Base-by-base conservation (phyloP, 1,140 invertebrate species). In the Camponotus vicinus region DNA sequence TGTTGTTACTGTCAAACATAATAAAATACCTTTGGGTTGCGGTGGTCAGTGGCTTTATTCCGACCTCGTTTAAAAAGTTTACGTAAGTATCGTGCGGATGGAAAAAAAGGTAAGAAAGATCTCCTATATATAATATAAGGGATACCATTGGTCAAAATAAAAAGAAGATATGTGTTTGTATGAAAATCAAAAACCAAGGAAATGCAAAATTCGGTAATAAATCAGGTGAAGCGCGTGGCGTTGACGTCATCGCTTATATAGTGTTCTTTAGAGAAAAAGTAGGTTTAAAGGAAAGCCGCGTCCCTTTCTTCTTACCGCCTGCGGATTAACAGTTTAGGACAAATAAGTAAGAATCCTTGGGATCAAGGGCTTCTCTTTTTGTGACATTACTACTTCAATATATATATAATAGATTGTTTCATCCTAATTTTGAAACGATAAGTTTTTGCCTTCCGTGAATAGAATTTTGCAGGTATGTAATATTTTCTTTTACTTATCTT, bases 211-310 rank as follows among this genome's bases (percentile, higher is more conserved):
- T 42, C 66, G 85, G 64, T 75, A 77, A 80, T 93, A 94, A 94
- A 94, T 94, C 92, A 93, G 66, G 66, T 61, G 40, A n/a, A 79
- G 86, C 92, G 86, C 93, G 92, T 92, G 91, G 91, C 91, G 57
- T 34, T 52, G 73, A 76, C 61, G 7, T 15, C 42, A 80, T 61
- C 70, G 45, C 69, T 84, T 42, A 67, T 42, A 42, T 42, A 42
- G 8, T 45, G 45, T 49, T 4, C 13, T 3, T 3, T 49, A 1
- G 13, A 0, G 3, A 4, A 15, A 49, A 49, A 49, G 13, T 49
- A 49, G 0, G 11, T 13, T 49, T 13, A 49, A 49, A 49, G 45
- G 13, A 49, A 49, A 49, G 13, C 45, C 45, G 45, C 13, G 45
- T 49, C 45, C 45, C 11, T 7, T 49, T 49, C 2, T 13, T 49